phyloP scores from a whole-genome alignment of 2,113 vertebrate genomes.

The Dicentrarchus labrax region DNA sequence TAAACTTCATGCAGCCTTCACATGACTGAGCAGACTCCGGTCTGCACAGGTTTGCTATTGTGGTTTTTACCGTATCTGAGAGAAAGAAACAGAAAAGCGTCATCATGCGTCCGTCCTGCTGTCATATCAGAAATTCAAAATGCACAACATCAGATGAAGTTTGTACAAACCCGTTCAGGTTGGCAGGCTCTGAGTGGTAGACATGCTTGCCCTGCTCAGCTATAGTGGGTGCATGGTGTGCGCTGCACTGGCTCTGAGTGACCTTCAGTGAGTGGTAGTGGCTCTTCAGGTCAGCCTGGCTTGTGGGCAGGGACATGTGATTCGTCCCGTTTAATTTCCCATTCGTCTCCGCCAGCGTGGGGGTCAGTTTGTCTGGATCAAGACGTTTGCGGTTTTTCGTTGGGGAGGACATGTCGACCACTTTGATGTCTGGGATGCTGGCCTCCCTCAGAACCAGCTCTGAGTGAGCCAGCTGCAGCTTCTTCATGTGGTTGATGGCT shows the following conservation, averaged over 20 bases:
- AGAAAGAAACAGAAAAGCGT: background rate
- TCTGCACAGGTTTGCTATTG: constrained; percentile 84
- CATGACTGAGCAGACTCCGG: constrained; percentile 95
- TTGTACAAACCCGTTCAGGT: constrained; percentile 81
- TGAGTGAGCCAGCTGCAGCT: constrained; percentile 89
- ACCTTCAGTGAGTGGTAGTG: constrained; percentile 73
- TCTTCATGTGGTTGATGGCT: constrained; percentile 96
- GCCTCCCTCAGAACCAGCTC: constrained; percentile 40
- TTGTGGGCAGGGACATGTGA: constrained; percentile 57
- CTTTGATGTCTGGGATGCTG: constrained; percentile 73
- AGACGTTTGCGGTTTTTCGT: constrained; percentile 42
- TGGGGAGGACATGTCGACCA: constrained; percentile 70
- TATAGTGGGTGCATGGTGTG: constrained; percentile 64
- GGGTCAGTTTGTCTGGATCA: constrained; percentile 18
- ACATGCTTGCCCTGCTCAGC: constrained; percentile 78
- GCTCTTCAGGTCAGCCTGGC: constrained; percentile 64
- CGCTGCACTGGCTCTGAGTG: constrained; percentile 72
- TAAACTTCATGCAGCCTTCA: constrained; percentile 79
- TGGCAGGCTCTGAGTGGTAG: constrained; percentile 85
- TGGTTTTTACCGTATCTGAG: constrained; percentile 86
- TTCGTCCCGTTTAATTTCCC: constrained; percentile 25
- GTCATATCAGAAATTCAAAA: background rate
- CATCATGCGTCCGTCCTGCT: background rate
- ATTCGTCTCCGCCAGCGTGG: background rate
- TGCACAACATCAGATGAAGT: background rate